Evolutionary conservation across 2,113 vertebrate species (phyloP), one percentile per base, ranked within the genome.

Genomic region (Seriola dumerili): DNA sequence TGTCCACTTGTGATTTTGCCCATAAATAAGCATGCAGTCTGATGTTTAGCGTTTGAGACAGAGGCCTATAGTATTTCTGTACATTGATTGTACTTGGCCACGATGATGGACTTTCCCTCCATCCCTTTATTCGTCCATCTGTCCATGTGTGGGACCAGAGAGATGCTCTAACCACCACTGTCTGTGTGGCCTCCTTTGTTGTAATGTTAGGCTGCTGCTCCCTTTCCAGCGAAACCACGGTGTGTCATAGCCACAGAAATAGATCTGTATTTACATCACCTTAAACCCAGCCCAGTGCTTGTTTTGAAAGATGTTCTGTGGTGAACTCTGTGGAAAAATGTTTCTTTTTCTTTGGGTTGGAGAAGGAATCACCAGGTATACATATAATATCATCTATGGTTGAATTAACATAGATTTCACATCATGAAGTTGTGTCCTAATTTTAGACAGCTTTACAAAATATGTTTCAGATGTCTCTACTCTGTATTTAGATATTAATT

Each of bases 101-200:
- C 14, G 1, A 54, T 64, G 46, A 57, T 64, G 42, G 34, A 79
- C 69, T 68, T 25, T 78, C 54, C 64, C 52, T 75, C 69, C 19
- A 52, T 81, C 48, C 61, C 72, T 79, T 77, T 61, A 61, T 88
- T 76, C 66, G 23, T 80, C 72, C 5, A 54, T 81, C 69, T 57
- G 81, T 90, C 80, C 88, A 71, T 83, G 81, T 91, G 83, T 89
- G 65, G 66, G 78, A 85, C 85, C 72, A 83, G 54, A 86, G 84
- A 87, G 92, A 91, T 85, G 85, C 84, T 91, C 83, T 81, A 72
- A 88, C 91, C 91, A 9, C 89, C 38, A 23, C 93, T 88, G 88
- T 91, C 93, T 94, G 94, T 95, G 94, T 94, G 95, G 94, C 92
- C 93, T 90, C 82, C 84, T 92, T 93, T 91, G 89, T 93, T 95